These are phyloP conservation scores for Notospermus geniculatus DNA, from an alignment of 1,140 invertebrate genomes.

Conservation along the genomic window DNA sequence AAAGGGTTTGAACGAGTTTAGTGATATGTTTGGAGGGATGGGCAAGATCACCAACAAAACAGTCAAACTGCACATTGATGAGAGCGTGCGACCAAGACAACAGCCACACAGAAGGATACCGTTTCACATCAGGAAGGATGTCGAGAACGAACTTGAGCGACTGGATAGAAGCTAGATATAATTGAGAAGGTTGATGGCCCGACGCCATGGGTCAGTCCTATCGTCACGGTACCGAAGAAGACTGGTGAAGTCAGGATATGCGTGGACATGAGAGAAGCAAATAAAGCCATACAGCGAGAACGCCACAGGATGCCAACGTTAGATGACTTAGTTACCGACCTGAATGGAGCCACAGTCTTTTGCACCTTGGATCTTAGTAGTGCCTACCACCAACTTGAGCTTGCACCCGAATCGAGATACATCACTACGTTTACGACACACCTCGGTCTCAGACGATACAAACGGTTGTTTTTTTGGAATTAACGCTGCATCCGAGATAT, in stretches of 20 bases:
- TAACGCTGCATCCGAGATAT: slow-evolving; percentile 18
- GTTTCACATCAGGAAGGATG: slow-evolving; percentile 26
- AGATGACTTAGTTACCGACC: slow-evolving; percentile 29
- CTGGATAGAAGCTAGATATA: slow-evolving; percentile 27
- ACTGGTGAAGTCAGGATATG: slow-evolving; percentile 28
- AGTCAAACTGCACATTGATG: slow-evolving; percentile 33
- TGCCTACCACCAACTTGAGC: slow-evolving; percentile 37
- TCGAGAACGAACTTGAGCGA: slow-evolving; percentile 21
- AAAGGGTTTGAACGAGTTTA: not conserved
- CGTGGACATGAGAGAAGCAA: slow-evolving; percentile 34
- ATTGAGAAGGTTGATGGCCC: slow-evolving; percentile 38
- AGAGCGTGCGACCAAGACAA: slow-evolving; percentile 22
- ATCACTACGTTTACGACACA: slow-evolving; percentile 33
- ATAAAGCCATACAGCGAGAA: slow-evolving; percentile 30
- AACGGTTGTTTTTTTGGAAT: slow-evolving; percentile 27
- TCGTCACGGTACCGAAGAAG: slow-evolving; percentile 35
- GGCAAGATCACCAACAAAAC: slow-evolving; percentile 26
- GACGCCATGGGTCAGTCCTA: slow-evolving; percentile 37
- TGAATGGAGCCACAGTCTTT: slow-evolving; percentile 30
- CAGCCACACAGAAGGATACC: slow-evolving; percentile 25
- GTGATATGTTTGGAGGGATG: slow-evolving; percentile 25
- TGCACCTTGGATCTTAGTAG: slow-evolving; percentile 32
- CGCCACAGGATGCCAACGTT: slow-evolving; percentile 34
- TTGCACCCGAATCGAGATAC: slow-evolving; percentile 28
- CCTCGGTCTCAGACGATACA: slow-evolving; percentile 28